Percentiles rank a stretch among this genome's conserved stretches.
Conservation (phyloP, 2,797 vertebrate genomes). For the Danio albolineatus region DNA sequence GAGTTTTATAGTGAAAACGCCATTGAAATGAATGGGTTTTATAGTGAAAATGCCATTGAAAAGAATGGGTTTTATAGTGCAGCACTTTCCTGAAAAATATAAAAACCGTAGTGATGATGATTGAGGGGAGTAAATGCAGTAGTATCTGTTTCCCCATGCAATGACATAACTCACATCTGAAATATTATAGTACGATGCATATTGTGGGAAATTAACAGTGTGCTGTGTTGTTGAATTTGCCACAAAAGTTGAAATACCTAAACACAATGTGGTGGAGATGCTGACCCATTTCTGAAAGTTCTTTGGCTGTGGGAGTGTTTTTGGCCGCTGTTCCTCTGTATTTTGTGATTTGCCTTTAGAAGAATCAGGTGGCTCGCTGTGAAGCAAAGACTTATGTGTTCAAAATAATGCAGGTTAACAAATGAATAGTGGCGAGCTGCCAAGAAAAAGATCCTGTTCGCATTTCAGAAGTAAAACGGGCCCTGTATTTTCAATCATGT, state of each 20-base stretch:
- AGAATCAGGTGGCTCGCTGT: conserved; percentile 32
- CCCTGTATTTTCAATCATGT: conserved; percentile 16
- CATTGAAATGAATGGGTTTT: no score
- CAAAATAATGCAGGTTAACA: conserved; percentile 35
- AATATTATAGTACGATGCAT: no score
- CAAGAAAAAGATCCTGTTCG: conserved; percentile 52
- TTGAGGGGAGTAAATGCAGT: no score
- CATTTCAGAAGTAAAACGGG: conserved; percentile 16
- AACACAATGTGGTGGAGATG: neutral
- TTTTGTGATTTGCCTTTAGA: conserved; percentile 17
- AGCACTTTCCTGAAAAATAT: no score
- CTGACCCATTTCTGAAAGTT: neutral
- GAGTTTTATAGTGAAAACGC: no score
- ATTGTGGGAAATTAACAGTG: no score
- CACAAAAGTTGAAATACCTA: neutral
- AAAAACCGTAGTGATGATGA: no score
- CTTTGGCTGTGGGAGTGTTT: conserved; percentile 4
- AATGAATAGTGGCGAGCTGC: conserved; percentile 40
- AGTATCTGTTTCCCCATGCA: no score
- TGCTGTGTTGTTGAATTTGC: conserved; percentile 1
- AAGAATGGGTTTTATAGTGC: no score
- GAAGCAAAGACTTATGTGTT: conserved; percentile 20
- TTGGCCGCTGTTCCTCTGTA: neutral
- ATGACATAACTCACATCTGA: no score
- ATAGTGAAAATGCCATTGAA: no score